Conservation (phyloP, 2,113 vertebrate species). For the Eulemur macaco region DNA sequence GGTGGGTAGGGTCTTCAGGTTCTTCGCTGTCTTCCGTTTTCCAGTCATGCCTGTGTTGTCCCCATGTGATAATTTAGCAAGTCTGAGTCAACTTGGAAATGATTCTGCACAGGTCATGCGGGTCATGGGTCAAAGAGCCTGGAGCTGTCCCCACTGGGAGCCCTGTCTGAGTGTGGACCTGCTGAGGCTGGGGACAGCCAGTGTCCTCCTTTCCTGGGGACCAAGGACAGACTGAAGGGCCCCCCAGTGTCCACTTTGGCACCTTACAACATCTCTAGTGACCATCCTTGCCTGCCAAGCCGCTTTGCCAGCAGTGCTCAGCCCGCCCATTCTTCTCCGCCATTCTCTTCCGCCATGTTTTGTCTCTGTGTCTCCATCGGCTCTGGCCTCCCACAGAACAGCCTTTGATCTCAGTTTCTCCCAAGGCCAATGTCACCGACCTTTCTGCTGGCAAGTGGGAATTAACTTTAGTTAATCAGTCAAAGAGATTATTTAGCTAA, state of each 20-base stretch:
- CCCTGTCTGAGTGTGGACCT: background rate
- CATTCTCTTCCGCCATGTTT: background rate
- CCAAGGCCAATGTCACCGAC: background rate
- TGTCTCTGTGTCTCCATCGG: background rate
- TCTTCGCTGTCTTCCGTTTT: background rate
- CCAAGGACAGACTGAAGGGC: background rate
- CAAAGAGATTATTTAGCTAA: slow-evolving; percentile 45
- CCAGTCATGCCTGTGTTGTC: background rate
- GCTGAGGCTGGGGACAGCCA: background rate
- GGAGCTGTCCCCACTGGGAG: too few species aligned
- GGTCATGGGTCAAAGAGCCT: background rate
- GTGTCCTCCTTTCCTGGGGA: background rate
- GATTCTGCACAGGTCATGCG: background rate
- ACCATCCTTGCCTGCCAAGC: background rate
- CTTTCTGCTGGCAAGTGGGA: background rate
- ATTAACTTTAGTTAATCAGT: slow-evolving; percentile 48
- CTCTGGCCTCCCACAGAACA: background rate
- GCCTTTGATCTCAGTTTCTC: background rate
- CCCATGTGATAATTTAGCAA: background rate
- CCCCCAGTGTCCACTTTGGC: background rate
- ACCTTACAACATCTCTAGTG: background rate
- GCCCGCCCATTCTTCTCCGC: background rate
- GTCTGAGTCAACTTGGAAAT: background rate
- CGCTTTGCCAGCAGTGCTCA: background rate
- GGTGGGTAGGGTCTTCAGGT: background rate